Percentiles rank a stretch among this genome's conserved stretches.
Conservation (phyloP, 2,888 invertebrate species). For the Scaptomyza tumidula region DNA sequence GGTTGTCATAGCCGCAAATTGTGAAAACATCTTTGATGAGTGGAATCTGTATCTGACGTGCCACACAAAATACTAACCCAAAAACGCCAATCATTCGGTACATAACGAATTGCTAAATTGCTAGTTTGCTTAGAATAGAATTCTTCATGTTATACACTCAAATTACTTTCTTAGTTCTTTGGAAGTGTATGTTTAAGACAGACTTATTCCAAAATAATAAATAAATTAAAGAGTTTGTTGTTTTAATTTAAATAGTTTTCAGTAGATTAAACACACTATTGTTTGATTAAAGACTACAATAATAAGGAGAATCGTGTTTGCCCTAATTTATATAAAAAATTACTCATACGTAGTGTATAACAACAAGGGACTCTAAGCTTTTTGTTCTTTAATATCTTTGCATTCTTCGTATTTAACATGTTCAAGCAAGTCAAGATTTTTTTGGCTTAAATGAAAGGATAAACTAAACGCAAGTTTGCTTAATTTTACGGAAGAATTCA, state of each 20-base stretch:
- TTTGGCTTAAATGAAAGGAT: constrained; percentile 14
- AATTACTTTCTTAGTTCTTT: neutral
- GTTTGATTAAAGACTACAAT: no score
- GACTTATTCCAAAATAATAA: neutral
- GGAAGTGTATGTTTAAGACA: neutral
- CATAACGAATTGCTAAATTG: neutral
- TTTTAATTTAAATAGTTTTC: no score
- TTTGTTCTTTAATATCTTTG: neutral
- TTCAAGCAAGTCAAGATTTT: neutral
- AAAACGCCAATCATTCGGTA: neutral
- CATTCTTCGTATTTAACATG: neutral
- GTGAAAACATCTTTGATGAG: constrained; percentile 45
- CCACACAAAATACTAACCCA: neutral
- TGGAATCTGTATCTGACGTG: constrained; percentile 9
- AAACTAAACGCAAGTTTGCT: constrained; percentile 9
- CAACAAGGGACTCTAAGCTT: no score
- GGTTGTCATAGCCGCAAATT: constrained; percentile 54
- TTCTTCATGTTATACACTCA: neutral
- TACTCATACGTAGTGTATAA: no score
- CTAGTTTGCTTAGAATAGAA: neutral
- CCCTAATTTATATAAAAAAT: no score
- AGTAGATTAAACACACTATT: no score
- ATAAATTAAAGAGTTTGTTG: no score
- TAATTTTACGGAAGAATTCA: constrained; percentile 26
- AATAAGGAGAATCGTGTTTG: no score